Evolutionary conservation across 2,113 vertebrate species (phyloP), one percentile per base, ranked within the genome.

Genomic region (Varanus salvator): DNA sequence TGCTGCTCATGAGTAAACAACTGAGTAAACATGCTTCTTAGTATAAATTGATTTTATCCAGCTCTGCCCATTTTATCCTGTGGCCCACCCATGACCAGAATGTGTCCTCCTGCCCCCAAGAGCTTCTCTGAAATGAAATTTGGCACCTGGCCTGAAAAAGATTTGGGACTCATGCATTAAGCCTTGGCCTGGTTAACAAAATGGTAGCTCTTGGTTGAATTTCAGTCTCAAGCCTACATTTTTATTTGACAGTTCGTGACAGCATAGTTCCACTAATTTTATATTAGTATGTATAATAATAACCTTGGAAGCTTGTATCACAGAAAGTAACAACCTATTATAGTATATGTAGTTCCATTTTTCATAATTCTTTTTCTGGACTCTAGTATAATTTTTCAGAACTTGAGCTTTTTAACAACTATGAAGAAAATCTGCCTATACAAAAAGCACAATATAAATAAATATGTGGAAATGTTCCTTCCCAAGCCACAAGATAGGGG

Each of bases 351-450:
- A 92, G 94, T 85, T 87, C 84, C 60, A 29, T 57, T 83, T 54
- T 87, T 92, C 83, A 93, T 6, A 52, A 50, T 84, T 93, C 91
- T 86, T 85, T 93, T 88, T 94, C 87, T 85, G 90, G 64, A 52
- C 7, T 75, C 9, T 6, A 12, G 2, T 80, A 76, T 94, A 85
- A 87, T 2, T 0, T 31, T 48, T 89, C 25, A 84, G 90, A 86
- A 85, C 6, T 68, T 85, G 48, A 72, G 68, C 81, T 87, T 90
- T 90, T 95, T 86, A 87, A 85, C 93, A 94, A 87, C 12, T 34
- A 88, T 11, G 84, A 66, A 80, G 8, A 84, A 80, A 93, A 75
- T 77, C 52, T 11, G 85, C 82, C 86, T 57, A 69, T 75, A 27
- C 6, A 87, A 84, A 48, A 92, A 91, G 38, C 88, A 92, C 84